phyloP scores from a whole-genome alignment of 2,113 vertebrate genomes.

The Crotophaga sulcirostris region DNA sequence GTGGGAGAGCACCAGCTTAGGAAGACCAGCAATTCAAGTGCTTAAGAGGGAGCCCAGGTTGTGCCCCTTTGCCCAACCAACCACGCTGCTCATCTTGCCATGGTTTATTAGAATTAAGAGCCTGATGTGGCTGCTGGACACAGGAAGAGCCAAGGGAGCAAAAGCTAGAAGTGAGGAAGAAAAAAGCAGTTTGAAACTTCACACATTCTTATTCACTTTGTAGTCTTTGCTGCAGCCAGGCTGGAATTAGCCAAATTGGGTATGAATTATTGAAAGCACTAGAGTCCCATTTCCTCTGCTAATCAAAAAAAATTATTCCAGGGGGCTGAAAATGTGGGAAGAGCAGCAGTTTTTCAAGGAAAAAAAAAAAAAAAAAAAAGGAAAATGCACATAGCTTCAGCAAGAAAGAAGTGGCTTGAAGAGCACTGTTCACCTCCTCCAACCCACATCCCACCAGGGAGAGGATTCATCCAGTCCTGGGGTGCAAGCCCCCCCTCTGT shows the following conservation, averaged over 20 bases:
- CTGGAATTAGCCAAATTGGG: conserved; percentile 26
- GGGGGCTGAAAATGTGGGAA: background rate
- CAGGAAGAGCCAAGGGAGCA: background rate
- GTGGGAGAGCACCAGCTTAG: background rate
- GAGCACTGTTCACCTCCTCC: background rate
- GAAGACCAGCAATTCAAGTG: background rate
- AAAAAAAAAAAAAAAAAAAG: background rate
- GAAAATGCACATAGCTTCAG: background rate
- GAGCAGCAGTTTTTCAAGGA: background rate
- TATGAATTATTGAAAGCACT: conserved; percentile 32
- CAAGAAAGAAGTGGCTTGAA: background rate
- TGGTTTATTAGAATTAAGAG: rapidly evolving
- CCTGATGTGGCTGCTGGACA: background rate
- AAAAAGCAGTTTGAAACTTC: background rate
- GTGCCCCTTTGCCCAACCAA: rapidly evolving
- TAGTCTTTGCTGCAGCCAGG: background rate
- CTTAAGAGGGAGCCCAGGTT: background rate
- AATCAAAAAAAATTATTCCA: conserved; percentile 18
- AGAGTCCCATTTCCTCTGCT: conserved; percentile 19
- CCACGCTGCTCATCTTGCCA: background rate
- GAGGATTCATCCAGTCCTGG: background rate
- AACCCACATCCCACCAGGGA: background rate
- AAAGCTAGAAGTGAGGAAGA: background rate
- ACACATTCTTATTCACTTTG: background rate
- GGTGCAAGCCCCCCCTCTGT: background rate